phyloP scores from a whole-genome alignment of 1,140 invertebrate genomes.

The Pachyrhynchus sulphureomaculatus region DNA sequence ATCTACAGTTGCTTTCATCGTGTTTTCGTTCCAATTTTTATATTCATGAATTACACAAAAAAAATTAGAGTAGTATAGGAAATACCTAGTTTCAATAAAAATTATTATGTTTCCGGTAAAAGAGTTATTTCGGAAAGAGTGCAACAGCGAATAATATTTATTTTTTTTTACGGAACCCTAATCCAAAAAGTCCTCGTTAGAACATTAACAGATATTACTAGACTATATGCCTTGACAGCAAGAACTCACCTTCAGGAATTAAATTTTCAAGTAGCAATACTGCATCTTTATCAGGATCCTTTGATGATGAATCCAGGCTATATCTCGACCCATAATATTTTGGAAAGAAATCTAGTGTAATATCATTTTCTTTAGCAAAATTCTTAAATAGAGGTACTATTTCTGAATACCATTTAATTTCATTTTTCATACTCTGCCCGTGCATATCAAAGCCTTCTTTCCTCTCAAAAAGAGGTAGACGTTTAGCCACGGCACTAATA shows the following conservation, averaged over 20 bases:
- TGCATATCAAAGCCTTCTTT: background rate
- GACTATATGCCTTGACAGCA: too few relatives aligned
- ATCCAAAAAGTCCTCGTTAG: too few relatives aligned
- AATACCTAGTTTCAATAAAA: too few relatives aligned
- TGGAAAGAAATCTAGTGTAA: background rate
- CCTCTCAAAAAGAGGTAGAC: background rate
- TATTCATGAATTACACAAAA: too few relatives aligned
- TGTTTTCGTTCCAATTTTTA: too few relatives aligned
- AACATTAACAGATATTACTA: too few relatives aligned
- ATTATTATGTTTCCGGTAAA: too few relatives aligned
- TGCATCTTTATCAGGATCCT: background rate
- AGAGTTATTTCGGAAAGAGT: background rate
- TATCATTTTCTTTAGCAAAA: background rate
- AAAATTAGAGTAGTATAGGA: too few relatives aligned
- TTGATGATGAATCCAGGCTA: background rate
- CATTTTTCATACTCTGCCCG: background rate
- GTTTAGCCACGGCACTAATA: background rate
- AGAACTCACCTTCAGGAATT: background rate
- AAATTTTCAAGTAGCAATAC: conserved; percentile 1
- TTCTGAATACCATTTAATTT: conserved; percentile 6
- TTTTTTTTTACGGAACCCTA: too few relatives aligned
- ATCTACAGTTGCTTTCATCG: too few relatives aligned
- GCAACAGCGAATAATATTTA: background rate
- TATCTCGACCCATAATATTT: background rate
- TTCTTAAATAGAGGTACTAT: conserved; percentile 2